Evolutionary conservation across 1,140 invertebrate species (phyloP).

Genomic region (Homalodisca vitripennis): DNA sequence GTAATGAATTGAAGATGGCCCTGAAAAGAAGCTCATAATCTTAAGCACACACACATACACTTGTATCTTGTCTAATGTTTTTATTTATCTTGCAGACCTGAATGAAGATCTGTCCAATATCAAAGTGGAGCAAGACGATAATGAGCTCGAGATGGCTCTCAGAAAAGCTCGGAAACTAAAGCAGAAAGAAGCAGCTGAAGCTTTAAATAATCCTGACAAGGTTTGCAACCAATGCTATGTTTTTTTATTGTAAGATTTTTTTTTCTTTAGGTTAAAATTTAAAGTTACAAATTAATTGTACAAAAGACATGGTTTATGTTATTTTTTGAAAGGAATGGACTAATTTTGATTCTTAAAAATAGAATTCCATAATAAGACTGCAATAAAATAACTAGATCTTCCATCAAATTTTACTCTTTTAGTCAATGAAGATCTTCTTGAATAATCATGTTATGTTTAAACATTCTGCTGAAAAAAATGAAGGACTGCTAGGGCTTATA

Average conservation of each 20-base stretch:
- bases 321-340: not conserved
- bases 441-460: too few relatives aligned
- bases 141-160: conserved; percentile 71
- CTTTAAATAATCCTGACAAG: conserved; percentile 6
- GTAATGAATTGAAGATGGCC: too few relatives aligned
- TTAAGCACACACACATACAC: too few relatives aligned
- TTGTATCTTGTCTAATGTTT: too few relatives aligned
- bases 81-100: conserved; percentile 49
- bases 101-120: conserved; percentile 58
- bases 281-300: not conserved
- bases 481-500: too few relatives aligned
- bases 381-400: not conserved
- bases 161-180: conserved; percentile 74
- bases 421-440: too few relatives aligned
- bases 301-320: not conserved
- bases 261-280: too few relatives aligned
- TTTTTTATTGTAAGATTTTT: too few relatives aligned
- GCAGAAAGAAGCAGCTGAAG: conserved; percentile 44
- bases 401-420: too few relatives aligned
- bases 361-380: not conserved
- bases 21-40: too few relatives aligned
- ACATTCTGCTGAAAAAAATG: too few relatives aligned
- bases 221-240: too few relatives aligned
- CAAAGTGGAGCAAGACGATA: conserved; percentile 71
- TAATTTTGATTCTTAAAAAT: not conserved